phyloP scores from a whole-genome alignment of 2,797 vertebrate species.

The Carduelis carduelis region DNA sequence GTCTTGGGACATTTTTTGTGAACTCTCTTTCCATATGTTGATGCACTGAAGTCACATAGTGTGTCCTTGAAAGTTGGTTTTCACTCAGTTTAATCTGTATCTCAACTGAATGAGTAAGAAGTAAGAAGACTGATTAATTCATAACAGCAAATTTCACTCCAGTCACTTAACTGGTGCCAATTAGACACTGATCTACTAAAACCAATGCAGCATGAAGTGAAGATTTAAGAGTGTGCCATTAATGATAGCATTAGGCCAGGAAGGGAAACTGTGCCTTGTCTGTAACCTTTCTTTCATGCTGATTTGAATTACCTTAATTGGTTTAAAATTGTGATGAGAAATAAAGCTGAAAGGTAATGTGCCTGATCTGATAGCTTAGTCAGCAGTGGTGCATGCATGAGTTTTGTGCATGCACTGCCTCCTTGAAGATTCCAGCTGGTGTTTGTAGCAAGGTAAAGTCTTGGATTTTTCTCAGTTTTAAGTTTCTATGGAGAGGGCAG shows the following conservation, averaged over 20 bases:
- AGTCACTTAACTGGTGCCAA: not conserved
- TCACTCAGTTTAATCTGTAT: not conserved
- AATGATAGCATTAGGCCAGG: not conserved
- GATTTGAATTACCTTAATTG: not conserved
- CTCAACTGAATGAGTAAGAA: not conserved
- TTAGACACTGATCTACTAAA: slow-evolving; percentile 17
- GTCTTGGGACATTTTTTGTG: not conserved
- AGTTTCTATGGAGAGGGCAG: not conserved
- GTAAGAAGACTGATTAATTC: not conserved
- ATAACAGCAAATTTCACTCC: not conserved
- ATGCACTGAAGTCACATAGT: not conserved
- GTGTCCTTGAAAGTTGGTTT: not conserved
- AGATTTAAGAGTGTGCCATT: not conserved
- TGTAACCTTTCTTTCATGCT: slow-evolving; percentile 6
- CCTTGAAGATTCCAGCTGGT: not conserved
- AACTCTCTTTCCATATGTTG: not conserved
- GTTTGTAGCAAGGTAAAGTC: not conserved
- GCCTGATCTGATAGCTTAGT: not conserved
- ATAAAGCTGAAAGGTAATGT: not conserved
- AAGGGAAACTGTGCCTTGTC: not conserved
- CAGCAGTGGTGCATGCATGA: not conserved
- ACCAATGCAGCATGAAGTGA: not conserved
- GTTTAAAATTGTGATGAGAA: not conserved
- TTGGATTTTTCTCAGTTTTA: not conserved
- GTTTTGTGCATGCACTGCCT: not conserved